Evolutionary conservation across 2,888 invertebrate genomes (phyloP).

Genomic region (Lissonota sp.): DNA sequence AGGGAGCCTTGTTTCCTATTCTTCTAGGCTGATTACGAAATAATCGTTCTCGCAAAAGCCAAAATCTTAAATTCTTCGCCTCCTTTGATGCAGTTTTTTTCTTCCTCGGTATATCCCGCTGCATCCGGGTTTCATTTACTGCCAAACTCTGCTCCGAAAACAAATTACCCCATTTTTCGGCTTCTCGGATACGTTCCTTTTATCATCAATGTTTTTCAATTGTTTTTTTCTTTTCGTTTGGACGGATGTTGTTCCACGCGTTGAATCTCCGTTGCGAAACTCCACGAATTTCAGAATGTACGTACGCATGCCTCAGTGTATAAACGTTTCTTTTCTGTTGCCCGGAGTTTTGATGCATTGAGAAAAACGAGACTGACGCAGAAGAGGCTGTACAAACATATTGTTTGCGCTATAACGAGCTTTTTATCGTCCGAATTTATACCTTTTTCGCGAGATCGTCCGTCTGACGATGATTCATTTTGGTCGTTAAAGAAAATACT

Average conservation of each 20-base stretch:
- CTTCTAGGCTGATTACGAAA: conserved; percentile 23
- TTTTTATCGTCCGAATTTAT: conserved; percentile 49
- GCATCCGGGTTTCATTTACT: conserved; percentile 54
- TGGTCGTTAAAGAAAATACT: not conserved
- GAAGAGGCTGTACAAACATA: conserved; percentile 64
- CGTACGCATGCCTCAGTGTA: conserved; percentile 11
- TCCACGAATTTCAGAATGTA: conserved; percentile 19
- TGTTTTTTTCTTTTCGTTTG: conserved; percentile 13
- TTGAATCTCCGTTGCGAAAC: conserved; percentile 53
- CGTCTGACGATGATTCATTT: not conserved
- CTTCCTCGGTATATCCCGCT: conserved; percentile 5
- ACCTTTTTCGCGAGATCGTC: conserved; percentile 10
- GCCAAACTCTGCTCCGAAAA: conserved; percentile 25
- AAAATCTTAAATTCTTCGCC: conserved; percentile 10
- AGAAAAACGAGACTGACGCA: not conserved
- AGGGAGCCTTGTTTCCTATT: not conserved
- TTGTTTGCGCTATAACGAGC: conserved; percentile 60
- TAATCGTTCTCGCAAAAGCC: not conserved
- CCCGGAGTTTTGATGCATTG: not conserved
- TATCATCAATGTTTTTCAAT: conserved; percentile 8
- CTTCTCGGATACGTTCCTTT: conserved; percentile 8
- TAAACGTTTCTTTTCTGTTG: conserved; percentile 38
- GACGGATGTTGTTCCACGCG: conserved; percentile 59
- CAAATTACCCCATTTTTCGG: conserved; percentile 51
- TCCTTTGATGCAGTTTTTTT: conserved; percentile 1